These are phyloP conservation scores for Atractosteus spatula DNA, from an alignment of 2,113 vertebrate genomes.

Conservation along the genomic window DNA sequence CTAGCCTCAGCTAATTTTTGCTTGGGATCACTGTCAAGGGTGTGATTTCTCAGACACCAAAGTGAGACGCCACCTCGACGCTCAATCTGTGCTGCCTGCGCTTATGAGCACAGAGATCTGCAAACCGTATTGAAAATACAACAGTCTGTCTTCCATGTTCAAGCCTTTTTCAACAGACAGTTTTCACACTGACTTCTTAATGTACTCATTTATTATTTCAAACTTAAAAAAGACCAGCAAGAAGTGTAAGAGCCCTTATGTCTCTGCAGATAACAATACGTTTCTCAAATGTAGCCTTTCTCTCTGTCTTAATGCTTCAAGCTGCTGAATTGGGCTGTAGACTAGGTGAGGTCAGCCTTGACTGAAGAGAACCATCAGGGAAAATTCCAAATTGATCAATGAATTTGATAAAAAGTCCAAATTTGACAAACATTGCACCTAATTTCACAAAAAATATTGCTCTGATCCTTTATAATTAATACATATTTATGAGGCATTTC, in stretches of 20 bases:
- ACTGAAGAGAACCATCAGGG: too few species aligned
- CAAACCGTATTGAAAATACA: constrained; percentile 44
- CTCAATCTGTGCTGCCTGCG: constrained; percentile 59
- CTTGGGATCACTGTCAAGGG: constrained; percentile 66
- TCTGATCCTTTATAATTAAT: too few species aligned
- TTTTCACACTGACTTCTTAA: constrained; percentile 8
- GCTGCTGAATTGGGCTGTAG: too few species aligned
- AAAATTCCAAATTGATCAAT: too few species aligned
- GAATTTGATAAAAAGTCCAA: too few species aligned
- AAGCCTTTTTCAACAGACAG: constrained; percentile 14
- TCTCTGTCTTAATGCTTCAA: too few species aligned
- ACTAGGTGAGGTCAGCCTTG: too few species aligned
- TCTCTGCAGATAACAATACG: too few species aligned
- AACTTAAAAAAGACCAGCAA: constrained; percentile 22
- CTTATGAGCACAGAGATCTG: constrained; percentile 35
- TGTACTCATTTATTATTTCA: constrained; percentile 2
- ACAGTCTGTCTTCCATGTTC: constrained; percentile 37
- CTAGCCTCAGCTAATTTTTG: constrained; percentile 76
- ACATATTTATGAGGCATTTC: too few species aligned
- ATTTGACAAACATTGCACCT: too few species aligned
- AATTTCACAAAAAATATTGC: too few species aligned
- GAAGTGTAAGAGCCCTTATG: constrained; percentile 43
- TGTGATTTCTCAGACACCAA: constrained; percentile 82
- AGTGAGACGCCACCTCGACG: constrained; percentile 63
- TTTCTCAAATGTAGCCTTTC: too few species aligned